Conservation (phyloP, 2,888 invertebrate species). For the Himalopsyche anomala region DNA sequence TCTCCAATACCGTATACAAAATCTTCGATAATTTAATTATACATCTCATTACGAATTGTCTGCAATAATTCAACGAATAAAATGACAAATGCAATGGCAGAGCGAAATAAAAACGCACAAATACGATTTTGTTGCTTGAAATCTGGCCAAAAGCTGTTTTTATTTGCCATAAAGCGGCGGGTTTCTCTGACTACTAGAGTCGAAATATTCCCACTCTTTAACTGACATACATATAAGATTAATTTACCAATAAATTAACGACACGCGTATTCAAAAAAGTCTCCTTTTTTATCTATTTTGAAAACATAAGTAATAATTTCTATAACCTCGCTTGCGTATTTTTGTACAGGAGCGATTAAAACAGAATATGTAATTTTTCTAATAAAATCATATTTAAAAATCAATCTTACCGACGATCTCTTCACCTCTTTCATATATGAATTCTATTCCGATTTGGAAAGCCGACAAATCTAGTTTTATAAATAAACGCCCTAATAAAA, state of each 20-base stretch:
- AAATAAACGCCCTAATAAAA: too few relatives aligned
- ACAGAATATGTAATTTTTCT: too few relatives aligned
- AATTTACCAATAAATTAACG: neutral
- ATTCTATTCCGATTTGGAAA: too few relatives aligned
- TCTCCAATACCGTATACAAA: too few relatives aligned
- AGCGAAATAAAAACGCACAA: neutral
- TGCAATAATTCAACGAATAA: neutral
- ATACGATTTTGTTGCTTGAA: constrained; percentile 31
- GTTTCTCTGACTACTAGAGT: neutral
- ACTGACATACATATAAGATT: neutral
- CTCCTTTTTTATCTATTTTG: too few relatives aligned
- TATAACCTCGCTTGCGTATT: too few relatives aligned
- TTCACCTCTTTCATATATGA: too few relatives aligned
- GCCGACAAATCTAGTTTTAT: too few relatives aligned
- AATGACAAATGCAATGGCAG: constrained; percentile 16
- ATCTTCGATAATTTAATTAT: neutral
- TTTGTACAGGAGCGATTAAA: too few relatives aligned
- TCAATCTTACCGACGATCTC: too few relatives aligned
- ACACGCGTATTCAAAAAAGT: neutral
- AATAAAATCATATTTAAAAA: too few relatives aligned
- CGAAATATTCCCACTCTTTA: neutral
- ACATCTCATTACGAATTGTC: neutral
- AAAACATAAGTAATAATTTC: too few relatives aligned
- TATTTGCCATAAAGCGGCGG: constrained; percentile 17
- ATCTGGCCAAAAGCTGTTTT: constrained; percentile 34